phyloP scores from a whole-genome alignment of 1,140 invertebrate species.

The Diorhabda sublineata region DNA sequence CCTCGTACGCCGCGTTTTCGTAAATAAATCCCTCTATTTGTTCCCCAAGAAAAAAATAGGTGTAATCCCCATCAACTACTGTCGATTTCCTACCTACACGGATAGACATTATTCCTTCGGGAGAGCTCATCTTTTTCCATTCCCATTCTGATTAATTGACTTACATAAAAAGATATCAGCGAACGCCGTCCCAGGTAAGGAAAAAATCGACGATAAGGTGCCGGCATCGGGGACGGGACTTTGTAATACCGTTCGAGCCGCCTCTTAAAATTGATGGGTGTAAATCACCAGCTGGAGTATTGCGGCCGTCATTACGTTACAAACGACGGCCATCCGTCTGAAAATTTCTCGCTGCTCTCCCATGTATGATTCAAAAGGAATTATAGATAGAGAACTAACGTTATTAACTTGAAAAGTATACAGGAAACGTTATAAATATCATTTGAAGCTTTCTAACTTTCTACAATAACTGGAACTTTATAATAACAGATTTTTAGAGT shows the following conservation, averaged over 20 bases:
- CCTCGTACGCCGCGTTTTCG: no score
- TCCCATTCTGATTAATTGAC: constrained; percentile 5
- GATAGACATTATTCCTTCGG: constrained; percentile 1
- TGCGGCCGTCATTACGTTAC: constrained; percentile 32
- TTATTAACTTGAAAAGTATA: no score
- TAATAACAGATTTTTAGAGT: no score
- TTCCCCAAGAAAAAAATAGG: no score
- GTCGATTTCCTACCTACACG: no score
- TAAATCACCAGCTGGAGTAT: constrained; percentile 33
- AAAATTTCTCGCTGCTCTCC: constrained; percentile 27
- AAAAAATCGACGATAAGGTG: constrained; percentile 13
- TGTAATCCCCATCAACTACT: no score
- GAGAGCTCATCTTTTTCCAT: constrained; percentile 10
- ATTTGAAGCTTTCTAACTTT: no score
- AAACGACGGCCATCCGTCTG: constrained; percentile 33
- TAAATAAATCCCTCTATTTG: no score
- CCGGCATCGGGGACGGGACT: constrained; percentile 3
- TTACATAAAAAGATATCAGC: constrained; percentile 10
- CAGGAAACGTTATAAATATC: no score
- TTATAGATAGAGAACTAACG: no score
- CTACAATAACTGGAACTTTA: no score
- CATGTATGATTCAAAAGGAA: background rate
- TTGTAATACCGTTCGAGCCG: background rate
- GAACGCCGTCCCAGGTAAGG: background rate
- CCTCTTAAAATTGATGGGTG: constrained; percentile 29